phyloP scores from a whole-genome alignment of 2,888 invertebrate genomes.

The Scelioninae gen. 1 region DNA sequence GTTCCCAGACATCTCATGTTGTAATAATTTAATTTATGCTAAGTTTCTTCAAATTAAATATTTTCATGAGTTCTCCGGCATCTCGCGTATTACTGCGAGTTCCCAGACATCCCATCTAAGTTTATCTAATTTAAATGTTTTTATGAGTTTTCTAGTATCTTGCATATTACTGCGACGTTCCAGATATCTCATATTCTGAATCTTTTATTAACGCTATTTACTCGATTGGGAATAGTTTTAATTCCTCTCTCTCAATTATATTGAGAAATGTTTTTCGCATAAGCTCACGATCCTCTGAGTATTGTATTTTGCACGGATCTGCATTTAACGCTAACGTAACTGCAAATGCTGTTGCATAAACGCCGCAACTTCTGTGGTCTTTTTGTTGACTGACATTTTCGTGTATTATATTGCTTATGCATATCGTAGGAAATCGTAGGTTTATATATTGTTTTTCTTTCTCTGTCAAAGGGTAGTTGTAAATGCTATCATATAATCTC shows the following conservation, averaged over 20 bases:
- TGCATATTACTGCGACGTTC: too few species aligned
- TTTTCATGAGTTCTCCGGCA: too few species aligned
- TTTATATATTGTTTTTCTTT: slow-evolving; percentile 12
- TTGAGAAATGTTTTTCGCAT: not conserved
- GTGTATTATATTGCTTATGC: not conserved
- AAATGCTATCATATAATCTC: slow-evolving; percentile 10
- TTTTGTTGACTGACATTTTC: slow-evolving; percentile 8
- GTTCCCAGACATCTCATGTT: too few species aligned
- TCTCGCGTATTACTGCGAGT: too few species aligned
- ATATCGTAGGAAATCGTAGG: slow-evolving; percentile 9
- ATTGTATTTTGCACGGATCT: slow-evolving; percentile 1
- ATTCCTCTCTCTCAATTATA: not conserved
- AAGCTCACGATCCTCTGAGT: not conserved
- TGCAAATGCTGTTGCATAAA: slow-evolving; percentile 18
- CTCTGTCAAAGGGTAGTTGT: not conserved
- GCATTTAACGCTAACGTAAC: slow-evolving; percentile 11
- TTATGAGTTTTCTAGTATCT: too few species aligned
- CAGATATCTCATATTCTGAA: too few species aligned
- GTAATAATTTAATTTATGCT: too few species aligned
- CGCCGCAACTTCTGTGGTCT: slow-evolving; percentile 8
- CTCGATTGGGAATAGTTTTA: too few species aligned
- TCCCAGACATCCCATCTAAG: too few species aligned
- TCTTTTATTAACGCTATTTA: too few species aligned
- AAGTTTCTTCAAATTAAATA: too few species aligned
- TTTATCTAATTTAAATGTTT: too few species aligned